A percentile compares a stretch with the other conserved stretches of the same genome.
These are phyloP conservation scores for Galerucella nymphaeae DNA, from an alignment of 2,888 invertebrate species.

Conservation along the genomic window DNA sequence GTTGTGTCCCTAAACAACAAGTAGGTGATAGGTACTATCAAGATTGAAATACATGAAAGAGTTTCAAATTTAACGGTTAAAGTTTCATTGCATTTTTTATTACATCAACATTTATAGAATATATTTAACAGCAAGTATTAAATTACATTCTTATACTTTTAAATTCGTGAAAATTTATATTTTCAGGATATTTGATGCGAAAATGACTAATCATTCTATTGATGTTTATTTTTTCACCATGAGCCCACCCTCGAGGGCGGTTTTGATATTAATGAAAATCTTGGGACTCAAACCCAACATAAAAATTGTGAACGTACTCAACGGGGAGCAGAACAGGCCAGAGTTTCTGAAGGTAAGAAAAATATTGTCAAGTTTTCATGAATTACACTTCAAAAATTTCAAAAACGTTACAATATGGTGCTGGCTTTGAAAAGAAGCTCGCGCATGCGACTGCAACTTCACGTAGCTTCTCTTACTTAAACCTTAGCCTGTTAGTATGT, in stretches of 20 bases:
- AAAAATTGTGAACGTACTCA: conserved; percentile 71
- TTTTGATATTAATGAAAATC: conserved; percentile 73
- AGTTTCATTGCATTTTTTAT: too few species aligned
- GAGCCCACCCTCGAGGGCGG: conserved; percentile 73
- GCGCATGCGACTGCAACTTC: too few species aligned
- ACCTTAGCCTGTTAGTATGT: too few species aligned
- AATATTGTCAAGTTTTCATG: too few species aligned
- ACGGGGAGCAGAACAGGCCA: conserved; percentile 73
- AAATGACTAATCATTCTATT: conserved; percentile 59
- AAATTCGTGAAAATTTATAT: neutral
- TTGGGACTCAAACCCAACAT: conserved; percentile 75
- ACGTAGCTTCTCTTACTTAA: too few species aligned
- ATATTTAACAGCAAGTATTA: too few species aligned
- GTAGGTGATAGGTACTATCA: conserved; percentile 43
- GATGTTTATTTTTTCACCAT: conserved; percentile 75
- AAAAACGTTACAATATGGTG: too few species aligned
- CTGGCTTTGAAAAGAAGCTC: too few species aligned
- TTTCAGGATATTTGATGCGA: conserved; percentile 52
- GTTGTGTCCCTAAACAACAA: conserved; percentile 56
- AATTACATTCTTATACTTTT: too few species aligned
- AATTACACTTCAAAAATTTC: too few species aligned
- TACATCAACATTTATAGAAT: too few species aligned
- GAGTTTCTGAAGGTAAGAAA: conserved; percentile 73
- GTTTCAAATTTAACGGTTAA: too few species aligned
- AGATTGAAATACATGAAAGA: neutral